These are phyloP conservation scores for Pachymerium ferrugineum DNA, from an alignment of 2,888 invertebrate species.

Conservation along the genomic window DNA sequence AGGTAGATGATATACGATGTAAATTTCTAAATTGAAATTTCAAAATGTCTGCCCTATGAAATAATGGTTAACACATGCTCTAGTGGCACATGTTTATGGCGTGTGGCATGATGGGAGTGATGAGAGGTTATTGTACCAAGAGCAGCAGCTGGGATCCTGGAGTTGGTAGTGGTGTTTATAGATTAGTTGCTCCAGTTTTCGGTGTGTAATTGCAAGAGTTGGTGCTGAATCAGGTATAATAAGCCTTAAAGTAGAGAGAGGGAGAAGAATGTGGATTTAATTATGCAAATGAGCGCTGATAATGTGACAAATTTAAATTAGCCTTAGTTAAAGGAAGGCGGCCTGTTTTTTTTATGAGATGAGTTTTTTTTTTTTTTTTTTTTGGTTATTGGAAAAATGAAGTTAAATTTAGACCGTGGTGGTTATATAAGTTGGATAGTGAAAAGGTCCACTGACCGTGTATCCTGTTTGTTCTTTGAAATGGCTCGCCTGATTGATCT, in stretches of 20 bases:
- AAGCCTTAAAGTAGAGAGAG: slow-evolving; percentile 17
- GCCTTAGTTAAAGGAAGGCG: neutral
- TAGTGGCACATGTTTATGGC: slow-evolving; percentile 24
- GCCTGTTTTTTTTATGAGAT: too few relatives aligned
- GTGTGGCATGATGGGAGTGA: slow-evolving; percentile 27
- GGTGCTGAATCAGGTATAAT: slow-evolving; percentile 27
- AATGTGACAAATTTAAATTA: slow-evolving; percentile 21
- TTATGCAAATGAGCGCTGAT: slow-evolving; percentile 20
- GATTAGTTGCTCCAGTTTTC: slow-evolving; percentile 21
- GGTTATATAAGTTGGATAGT: neutral
- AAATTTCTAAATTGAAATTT: slow-evolving; percentile 16
- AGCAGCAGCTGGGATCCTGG: slow-evolving; percentile 22
- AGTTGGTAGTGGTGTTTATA: slow-evolving; percentile 5
- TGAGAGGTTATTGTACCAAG: slow-evolving; percentile 25
- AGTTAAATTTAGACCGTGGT: too few relatives aligned
- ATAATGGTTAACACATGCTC: slow-evolving; percentile 25
- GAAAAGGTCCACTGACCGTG: neutral
- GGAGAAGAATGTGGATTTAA: slow-evolving; percentile 21
- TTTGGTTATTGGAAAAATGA: too few relatives aligned
- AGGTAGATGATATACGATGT: too few relatives aligned
- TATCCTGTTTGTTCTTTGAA: neutral
- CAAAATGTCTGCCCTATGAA: neutral
- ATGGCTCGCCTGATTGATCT: slow-evolving; percentile 2
- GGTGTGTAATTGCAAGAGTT: slow-evolving; percentile 15
- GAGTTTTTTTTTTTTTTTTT: too few relatives aligned